Conservation (phyloP, 1,140 invertebrate genomes). For the Scaptodrosophila lebanonensis region DNA sequence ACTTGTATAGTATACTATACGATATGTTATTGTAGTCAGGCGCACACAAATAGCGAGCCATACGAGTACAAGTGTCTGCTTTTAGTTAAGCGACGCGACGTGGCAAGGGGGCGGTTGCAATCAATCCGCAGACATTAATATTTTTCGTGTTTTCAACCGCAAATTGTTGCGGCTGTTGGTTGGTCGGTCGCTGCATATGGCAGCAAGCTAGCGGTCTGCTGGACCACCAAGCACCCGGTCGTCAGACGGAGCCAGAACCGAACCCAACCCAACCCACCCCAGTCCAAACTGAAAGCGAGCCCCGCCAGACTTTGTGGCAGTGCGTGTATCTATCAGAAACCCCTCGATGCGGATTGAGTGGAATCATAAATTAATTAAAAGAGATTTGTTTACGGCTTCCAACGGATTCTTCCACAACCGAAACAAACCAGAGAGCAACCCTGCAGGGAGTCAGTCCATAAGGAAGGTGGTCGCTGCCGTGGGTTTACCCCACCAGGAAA, state of each 20-base stretch:
- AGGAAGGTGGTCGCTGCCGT: constrained; percentile 62
- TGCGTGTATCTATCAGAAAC: constrained; percentile 39
- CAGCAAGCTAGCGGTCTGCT: not conserved
- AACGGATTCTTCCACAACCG: constrained; percentile 62
- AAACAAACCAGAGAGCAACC: constrained; percentile 26
- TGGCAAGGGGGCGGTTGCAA: constrained; percentile 34
- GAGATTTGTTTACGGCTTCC: constrained; percentile 76
- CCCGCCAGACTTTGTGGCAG: not conserved
- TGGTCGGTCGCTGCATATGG: not conserved
- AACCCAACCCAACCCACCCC: not conserved
- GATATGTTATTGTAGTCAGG: constrained; percentile 28
- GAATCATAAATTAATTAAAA: constrained; percentile 77
- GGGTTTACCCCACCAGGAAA: constrained; percentile 57
- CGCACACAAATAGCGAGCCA: constrained; percentile 30
- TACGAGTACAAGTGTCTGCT: constrained; percentile 49
- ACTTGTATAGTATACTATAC: constrained; percentile 65
- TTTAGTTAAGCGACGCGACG: not conserved
- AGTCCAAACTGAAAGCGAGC: not conserved
- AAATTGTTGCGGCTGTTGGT: constrained; percentile 64
- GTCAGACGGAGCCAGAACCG: constrained; percentile 32
- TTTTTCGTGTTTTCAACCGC: constrained; percentile 73
- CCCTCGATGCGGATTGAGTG: constrained; percentile 73
- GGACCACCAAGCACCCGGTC: constrained; percentile 9
- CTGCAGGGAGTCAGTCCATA: constrained; percentile 45
- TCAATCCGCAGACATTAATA: constrained; percentile 76